Conservation (phyloP, 2,888 invertebrate species). For the Paralinhomoeus sp. region DNA sequence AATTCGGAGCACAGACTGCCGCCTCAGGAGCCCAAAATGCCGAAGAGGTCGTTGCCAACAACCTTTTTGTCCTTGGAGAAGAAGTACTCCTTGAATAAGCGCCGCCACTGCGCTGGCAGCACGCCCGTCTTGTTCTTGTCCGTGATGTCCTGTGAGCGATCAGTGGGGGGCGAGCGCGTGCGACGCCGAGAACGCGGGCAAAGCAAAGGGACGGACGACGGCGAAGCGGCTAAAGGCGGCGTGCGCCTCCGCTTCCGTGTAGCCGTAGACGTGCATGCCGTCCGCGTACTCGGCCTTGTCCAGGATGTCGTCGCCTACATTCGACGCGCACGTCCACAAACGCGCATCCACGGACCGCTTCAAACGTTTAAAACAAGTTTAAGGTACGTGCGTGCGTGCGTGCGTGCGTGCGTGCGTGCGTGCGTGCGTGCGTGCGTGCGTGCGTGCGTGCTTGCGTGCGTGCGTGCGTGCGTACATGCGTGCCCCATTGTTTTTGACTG, state of each 20-base stretch:
- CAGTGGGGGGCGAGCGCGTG: neutral
- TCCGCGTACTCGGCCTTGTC: constrained; percentile 6
- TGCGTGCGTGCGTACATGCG: neutral
- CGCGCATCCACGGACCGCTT: too few species aligned
- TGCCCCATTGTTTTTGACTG: neutral
- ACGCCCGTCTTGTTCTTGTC: neutral
- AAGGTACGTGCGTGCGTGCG: neutral
- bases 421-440: neutral
- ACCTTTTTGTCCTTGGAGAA: neutral
- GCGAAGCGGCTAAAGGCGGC: constrained; percentile 3
- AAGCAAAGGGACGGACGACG: constrained; percentile 1
- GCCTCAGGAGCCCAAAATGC: too few species aligned
- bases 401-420: neutral
- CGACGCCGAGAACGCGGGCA: too few species aligned
- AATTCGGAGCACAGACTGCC: too few species aligned
- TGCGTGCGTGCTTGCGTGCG: neutral
- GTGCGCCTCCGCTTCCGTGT: neutral
- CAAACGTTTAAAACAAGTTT: too few species aligned
- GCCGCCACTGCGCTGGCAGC: neutral
- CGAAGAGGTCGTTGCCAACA: constrained; percentile 2
- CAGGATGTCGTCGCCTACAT: constrained; percentile 2
- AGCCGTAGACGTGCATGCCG: constrained; percentile 5
- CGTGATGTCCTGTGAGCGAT: neutral
- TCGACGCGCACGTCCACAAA: neutral
- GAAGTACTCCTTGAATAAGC: constrained; percentile 3